phyloP scores from a whole-genome alignment of 2,113 vertebrate species.

The Charadrius vociferus region DNA sequence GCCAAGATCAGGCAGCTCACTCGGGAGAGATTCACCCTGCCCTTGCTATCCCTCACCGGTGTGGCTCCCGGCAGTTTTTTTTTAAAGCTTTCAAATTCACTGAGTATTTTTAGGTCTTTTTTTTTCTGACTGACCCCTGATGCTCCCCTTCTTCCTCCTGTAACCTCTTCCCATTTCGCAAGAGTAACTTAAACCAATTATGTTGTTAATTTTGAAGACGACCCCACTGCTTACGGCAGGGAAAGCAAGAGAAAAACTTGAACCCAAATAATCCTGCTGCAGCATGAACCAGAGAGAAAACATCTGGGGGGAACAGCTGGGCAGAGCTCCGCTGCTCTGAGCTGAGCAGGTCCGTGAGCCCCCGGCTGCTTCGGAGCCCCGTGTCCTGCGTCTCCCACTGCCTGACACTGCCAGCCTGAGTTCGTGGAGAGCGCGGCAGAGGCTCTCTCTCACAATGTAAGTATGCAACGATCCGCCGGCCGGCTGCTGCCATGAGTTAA shows the following conservation, averaged over 20 bases:
- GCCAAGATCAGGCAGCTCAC: neutral
- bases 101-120: neutral
- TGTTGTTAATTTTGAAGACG: neutral
- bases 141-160: neutral
- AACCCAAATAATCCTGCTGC: neutral
- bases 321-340: neutral
- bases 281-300: neutral
- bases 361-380: neutral
- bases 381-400: neutral
- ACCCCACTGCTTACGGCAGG: neutral
- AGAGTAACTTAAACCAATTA: neutral
- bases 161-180: neutral
- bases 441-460: rapidly evolving
- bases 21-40: rapidly evolving
- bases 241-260: neutral
- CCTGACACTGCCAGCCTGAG: rapidly evolving
- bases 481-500: neutral
- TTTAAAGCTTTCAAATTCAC: neutral
- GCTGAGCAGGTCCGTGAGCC: neutral
- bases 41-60: neutral
- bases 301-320: neutral
- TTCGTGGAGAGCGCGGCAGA: neutral
- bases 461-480: rapidly evolving
- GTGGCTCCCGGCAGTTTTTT: neutral
- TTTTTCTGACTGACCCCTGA: neutral